phyloP scores from a whole-genome alignment of 2,888 invertebrate genomes.

The Adelognathus sp. region DNA sequence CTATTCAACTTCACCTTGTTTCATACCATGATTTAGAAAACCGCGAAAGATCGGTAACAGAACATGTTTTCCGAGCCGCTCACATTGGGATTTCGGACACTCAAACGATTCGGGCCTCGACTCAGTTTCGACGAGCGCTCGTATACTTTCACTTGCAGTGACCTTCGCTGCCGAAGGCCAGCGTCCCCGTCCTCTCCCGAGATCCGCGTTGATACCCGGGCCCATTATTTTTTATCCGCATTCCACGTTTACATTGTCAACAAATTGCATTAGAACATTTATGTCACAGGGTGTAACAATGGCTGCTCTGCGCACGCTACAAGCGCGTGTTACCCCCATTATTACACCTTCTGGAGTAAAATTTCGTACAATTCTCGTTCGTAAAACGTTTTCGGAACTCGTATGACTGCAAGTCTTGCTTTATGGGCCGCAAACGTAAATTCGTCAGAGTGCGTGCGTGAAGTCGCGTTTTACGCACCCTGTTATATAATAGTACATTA shows the following conservation, averaged over 20 bases:
- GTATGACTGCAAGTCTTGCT: no score
- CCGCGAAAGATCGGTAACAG: slow-evolving; percentile 7
- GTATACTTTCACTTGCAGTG: slow-evolving; percentile 62
- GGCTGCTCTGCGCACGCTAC: neutral
- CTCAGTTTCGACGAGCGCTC: neutral
- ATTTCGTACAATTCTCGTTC: no score
- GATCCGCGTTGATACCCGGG: slow-evolving; percentile 30
- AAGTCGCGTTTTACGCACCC: no score
- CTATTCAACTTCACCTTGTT: neutral
- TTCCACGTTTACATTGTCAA: slow-evolving; percentile 25
- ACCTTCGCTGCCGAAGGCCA: slow-evolving; percentile 62
- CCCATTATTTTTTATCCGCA: slow-evolving; percentile 20
- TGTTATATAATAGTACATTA: no score
- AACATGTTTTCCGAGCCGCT: neutral
- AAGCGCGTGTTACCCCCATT: no score
- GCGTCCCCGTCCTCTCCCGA: slow-evolving; percentile 33
- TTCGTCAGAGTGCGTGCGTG: no score
- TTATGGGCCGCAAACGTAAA: no score
- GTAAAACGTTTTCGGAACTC: no score
- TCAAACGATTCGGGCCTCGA: slow-evolving; percentile 16
- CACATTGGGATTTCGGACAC: slow-evolving; percentile 12
- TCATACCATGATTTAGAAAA: neutral
- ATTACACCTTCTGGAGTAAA: no score
- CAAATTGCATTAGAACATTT: neutral
- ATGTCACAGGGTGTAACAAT: neutral